Evolutionary conservation across 2,888 invertebrate genomes (phyloP).

Genomic region (Macroteleia sp.): DNA sequence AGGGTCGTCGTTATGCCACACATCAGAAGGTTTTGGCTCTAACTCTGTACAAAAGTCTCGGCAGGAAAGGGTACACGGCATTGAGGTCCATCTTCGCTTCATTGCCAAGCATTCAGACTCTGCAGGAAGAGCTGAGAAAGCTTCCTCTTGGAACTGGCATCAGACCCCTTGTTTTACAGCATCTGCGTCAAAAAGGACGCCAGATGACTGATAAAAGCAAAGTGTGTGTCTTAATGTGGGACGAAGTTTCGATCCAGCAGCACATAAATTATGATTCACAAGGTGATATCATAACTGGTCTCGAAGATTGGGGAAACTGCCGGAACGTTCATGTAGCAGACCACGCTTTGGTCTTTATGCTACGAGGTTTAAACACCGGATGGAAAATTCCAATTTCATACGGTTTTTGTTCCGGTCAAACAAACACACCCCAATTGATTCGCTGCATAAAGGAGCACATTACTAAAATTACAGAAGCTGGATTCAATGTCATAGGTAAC

Average conservation of each 20-base stretch:
- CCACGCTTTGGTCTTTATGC: slow-evolving; percentile 15
- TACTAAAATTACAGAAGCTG: neutral
- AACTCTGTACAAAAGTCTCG: no score
- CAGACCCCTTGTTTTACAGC: neutral
- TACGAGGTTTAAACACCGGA: slow-evolving; percentile 14
- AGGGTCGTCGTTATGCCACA: no score
- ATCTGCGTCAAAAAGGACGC: neutral
- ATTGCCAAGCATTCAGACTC: neutral
- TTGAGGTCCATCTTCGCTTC: neutral
- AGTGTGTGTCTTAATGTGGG: slow-evolving; percentile 10
- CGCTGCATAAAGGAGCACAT: neutral
- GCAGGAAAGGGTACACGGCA: no score
- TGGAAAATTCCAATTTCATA: slow-evolving; percentile 48
- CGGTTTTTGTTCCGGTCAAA: slow-evolving; percentile 32
- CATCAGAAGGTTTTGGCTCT: no score
- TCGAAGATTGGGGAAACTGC: slow-evolving; percentile 16
- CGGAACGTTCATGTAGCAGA: slow-evolving; percentile 25
- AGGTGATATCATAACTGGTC: slow-evolving; percentile 4
- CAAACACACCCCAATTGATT: neutral
- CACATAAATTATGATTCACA: neutral
- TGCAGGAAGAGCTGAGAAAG: neutral
- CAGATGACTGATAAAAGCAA: neutral
- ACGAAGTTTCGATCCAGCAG: slow-evolving; percentile 15
- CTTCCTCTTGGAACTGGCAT: slow-evolving; percentile 10
- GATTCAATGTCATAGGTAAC: neutral